Evolutionary conservation across 2,797 vertebrate species (phyloP).

Genomic region (Cossypha niveicapilla): DNA sequence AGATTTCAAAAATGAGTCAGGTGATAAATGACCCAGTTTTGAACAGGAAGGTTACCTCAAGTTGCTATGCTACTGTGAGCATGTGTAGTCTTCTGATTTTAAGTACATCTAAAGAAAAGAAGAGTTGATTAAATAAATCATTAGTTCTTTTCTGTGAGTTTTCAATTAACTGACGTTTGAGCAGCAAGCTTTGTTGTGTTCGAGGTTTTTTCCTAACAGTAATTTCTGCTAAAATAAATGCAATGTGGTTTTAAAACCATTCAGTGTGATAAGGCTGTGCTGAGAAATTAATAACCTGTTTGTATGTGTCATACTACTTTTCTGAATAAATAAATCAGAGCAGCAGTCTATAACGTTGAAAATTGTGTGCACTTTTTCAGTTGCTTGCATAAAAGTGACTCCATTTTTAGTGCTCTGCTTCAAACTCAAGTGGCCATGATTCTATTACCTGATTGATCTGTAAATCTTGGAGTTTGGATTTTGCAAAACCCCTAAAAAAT

Average conservation of each 20-base stretch:
- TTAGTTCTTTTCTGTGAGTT: background rate
- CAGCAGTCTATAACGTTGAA: background rate
- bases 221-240: background rate
- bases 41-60: background rate
- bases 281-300: background rate
- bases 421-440: background rate
- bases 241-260: background rate
- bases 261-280: background rate
- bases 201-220: background rate
- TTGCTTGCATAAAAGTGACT: background rate
- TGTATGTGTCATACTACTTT: background rate
- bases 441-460: background rate
- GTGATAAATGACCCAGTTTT: background rate
- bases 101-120: background rate
- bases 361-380: background rate
- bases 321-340: background rate
- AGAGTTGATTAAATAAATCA: background rate
- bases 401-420: background rate
- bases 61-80: background rate
- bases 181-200: background rate
- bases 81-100: background rate
- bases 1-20: background rate
- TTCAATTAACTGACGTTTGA: background rate
- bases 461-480: background rate
- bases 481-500: background rate